Conservation (phyloP, 2,888 invertebrate genomes). For the Crioceris asparagi region DNA sequence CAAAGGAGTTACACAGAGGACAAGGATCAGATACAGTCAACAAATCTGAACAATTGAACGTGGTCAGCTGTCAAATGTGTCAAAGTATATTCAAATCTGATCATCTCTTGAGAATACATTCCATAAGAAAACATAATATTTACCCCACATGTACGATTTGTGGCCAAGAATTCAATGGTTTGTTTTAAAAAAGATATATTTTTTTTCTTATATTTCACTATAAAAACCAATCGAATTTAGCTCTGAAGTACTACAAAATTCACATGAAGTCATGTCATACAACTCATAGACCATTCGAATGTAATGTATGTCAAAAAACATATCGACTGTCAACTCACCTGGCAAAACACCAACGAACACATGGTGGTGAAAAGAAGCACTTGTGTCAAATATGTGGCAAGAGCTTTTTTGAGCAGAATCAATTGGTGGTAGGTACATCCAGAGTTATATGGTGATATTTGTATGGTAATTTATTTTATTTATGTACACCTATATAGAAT, state of each 20-base stretch:
- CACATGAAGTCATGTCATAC: conserved; percentile 26
- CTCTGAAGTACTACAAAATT: conserved; percentile 25
- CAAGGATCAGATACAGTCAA: not conserved
- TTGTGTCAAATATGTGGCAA: conserved; percentile 33
- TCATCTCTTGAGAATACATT: conserved; percentile 26
- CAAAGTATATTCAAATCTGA: conserved; percentile 26
- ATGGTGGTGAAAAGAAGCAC: conserved; percentile 31
- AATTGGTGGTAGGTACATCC: conserved; percentile 26
- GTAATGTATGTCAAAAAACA: conserved; percentile 29
- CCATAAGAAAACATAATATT: conserved; percentile 27
- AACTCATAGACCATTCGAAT: conserved; percentile 29
- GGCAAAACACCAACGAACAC: conserved; percentile 30
- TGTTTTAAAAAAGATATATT: conserved; percentile 12
- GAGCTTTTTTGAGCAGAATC: conserved; percentile 30
- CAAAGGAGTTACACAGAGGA: not conserved
- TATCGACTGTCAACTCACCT: conserved; percentile 27
- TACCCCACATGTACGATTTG: conserved; percentile 31
- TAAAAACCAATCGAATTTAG: conserved; percentile 18
- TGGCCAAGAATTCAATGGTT: conserved; percentile 29
- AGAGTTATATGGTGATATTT: not conserved
- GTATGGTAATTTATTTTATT: conserved; percentile 2
- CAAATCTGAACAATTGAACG: not conserved
- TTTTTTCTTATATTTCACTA: not conserved
- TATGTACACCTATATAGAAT: not conserved
- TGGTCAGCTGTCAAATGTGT: conserved; percentile 16